phyloP scores from a whole-genome alignment of 2,113 vertebrate species.

The Sardina pilchardus region DNA sequence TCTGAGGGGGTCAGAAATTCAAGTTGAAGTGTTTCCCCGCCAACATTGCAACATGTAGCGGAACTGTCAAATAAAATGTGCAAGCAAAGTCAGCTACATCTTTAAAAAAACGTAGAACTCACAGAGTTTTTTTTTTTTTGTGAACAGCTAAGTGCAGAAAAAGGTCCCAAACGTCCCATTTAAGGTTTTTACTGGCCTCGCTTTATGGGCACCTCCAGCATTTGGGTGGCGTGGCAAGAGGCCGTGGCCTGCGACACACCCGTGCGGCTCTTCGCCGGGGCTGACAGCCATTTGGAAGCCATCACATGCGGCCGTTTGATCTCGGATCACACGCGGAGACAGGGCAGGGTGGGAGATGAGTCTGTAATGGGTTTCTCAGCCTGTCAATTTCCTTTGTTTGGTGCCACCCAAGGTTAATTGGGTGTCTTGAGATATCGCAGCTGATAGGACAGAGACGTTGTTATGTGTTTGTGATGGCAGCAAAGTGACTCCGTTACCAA shows the following conservation, averaged over 20 bases:
- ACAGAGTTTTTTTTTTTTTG: neutral
- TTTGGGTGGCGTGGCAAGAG: neutral
- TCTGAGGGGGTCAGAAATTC: neutral
- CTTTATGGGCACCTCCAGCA: constrained; percentile 14
- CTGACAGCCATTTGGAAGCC: neutral
- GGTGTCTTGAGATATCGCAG: neutral
- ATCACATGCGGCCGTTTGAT: neutral
- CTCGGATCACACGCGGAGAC: neutral
- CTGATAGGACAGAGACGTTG: neutral
- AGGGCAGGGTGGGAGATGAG: neutral
- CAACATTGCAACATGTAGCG: constrained; percentile 47
- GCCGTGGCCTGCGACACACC: neutral
- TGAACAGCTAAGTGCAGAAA: neutral
- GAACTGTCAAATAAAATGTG: neutral
- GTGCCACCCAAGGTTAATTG: constrained; percentile 10
- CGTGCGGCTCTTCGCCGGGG: neutral
- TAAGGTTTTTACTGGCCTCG: constrained; percentile 30
- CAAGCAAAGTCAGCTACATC: neutral
- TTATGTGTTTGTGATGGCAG: neutral
- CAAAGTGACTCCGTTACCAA: neutral
- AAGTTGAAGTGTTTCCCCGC: constrained; percentile 17
- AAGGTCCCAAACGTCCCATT: constrained; percentile 20
- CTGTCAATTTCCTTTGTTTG: constrained; percentile 5
- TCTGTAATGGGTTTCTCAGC: constrained; percentile 13
- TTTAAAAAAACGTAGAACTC: neutral